Percentiles rank a stretch among this genome's conserved stretches.
Conservation (phyloP, 2,797 vertebrate genomes). For the Microctenopoma lineatum region DNA sequence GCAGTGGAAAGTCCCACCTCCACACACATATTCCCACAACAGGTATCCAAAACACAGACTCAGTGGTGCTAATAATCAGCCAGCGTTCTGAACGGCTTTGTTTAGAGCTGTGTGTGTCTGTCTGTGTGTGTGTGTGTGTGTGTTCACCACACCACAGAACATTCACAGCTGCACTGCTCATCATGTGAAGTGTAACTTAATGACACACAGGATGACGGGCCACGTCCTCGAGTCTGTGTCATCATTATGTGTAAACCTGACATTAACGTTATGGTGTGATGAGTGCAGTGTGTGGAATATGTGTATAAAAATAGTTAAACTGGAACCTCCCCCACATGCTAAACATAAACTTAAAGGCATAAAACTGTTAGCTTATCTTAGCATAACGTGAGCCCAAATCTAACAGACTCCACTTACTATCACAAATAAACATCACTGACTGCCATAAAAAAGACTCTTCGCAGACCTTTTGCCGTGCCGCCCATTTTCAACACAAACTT, state of each 20-base stretch:
- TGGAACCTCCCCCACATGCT: no score
- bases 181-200: constrained; percentile 21
- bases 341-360: no score
- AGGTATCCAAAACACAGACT: constrained; percentile 35
- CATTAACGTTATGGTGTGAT: constrained; percentile 20
- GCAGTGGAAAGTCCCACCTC: constrained; percentile 52
- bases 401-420: no score
- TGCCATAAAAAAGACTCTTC: no score
- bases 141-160: not conserved
- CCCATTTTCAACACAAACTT: not conserved
- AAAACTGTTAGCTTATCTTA: no score
- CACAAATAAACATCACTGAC: no score
- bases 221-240: constrained; percentile 6
- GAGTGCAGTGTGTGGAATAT: constrained; percentile 1
- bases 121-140: constrained; percentile 9
- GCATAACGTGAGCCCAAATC: no score
- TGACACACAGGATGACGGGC: constrained; percentile 34
- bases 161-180: not conserved
- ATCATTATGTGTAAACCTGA: constrained; percentile 32
- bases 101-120: not conserved
- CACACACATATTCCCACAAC: constrained; percentile 13
- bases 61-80: constrained; percentile 2
- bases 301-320: no score
- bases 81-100: not conserved
- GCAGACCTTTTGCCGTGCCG: no score